Percentiles rank a stretch among this genome's conserved stretches.
Conservation (phyloP, 2,888 invertebrate genomes). For the Caenorhabditis wallacei region DNA sequence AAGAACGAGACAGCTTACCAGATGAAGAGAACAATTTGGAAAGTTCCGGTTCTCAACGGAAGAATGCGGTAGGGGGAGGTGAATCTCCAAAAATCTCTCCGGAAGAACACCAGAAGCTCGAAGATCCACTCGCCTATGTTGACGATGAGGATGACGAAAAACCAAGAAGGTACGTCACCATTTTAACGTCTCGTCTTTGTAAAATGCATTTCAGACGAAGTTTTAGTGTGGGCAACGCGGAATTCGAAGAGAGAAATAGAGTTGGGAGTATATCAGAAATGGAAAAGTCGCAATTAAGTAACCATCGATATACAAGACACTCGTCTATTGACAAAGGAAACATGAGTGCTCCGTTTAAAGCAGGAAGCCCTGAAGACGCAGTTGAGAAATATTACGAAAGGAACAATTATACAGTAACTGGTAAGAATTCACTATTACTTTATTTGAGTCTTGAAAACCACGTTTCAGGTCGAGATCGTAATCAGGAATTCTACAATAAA, state of each 20-base stretch:
- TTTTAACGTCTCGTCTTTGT: background rate
- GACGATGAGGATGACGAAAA: constrained; percentile 48
- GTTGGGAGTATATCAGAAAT: constrained; percentile 22
- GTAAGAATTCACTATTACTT: background rate
- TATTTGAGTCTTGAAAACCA: background rate
- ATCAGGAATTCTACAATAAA: constrained; percentile 53
- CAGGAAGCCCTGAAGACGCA: constrained; percentile 32
- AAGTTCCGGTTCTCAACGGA: constrained; percentile 7
- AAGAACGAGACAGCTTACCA: constrained; percentile 56
- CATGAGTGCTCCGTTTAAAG: background rate
- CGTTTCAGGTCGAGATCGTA: constrained; percentile 41
- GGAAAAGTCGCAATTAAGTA: constrained; percentile 24
- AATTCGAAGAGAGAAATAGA: constrained; percentile 36
- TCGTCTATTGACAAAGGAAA: constrained; percentile 39
- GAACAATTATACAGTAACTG: constrained; percentile 61
- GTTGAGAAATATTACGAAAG: constrained; percentile 60
- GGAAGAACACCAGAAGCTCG: constrained; percentile 17
- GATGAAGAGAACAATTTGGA: constrained; percentile 42
- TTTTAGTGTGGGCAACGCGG: constrained; percentile 40
- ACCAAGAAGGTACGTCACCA: constrained; percentile 24
- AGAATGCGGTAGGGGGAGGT: constrained; percentile 22
- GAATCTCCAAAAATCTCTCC: constrained; percentile 19
- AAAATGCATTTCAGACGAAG: constrained; percentile 53
- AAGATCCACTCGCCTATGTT: constrained; percentile 32
- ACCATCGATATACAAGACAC: constrained; percentile 48